Base-by-base conservation (phyloP, 2,797 vertebrate genomes). In the Phrynocephalus vlangalii region DNA sequence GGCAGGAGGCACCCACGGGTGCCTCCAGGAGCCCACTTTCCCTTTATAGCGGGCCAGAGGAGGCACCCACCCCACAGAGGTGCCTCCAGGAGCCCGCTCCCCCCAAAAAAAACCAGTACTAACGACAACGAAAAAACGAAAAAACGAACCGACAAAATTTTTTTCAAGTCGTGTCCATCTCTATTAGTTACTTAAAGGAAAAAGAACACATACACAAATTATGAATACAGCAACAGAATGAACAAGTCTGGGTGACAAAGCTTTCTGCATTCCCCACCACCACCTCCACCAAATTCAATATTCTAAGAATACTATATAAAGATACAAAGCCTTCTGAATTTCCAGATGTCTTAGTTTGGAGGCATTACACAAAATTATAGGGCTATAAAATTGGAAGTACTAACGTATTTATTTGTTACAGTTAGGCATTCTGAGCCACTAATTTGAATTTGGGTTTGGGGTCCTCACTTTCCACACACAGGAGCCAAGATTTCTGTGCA, bases 101-200 rank as follows among this genome's bases (percentile, higher is more conserved):
- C n/a, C n/a, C n/a, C n/a, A n/a, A n/a, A n/a, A n/a, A n/a, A n/a
- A n/a, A n/a, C n/a, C n/a, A n/a, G n/a, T n/a, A n/a, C n/a, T n/a
- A n/a, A n/a, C n/a, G n/a, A n/a, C n/a, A n/a, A n/a, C n/a, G n/a
- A n/a, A n/a, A n/a, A n/a, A n/a, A n/a, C n/a, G n/a, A n/a, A n/a
- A n/a, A n/a, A n/a, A n/a, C n/a, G n/a, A n/a, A n/a, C n/a, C n/a
- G n/a, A n/a, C n/a, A n/a, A n/a, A n/a, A n/a, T n/a, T n/a, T n/a
- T n/a, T n/a, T n/a, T n/a, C n/a, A n/a, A n/a, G n/a, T n/a, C n/a
- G n/a, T n/a, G n/a, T n/a, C n/a, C n/a, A n/a, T n/a, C n/a, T n/a
- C n/a, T n/a, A n/a, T 63, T 63, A 68, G 20, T 86, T 78, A 52
- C 73, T 79, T 48, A 78, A 33, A 79, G 15, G n/a, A 71, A 79